phyloP scores from a whole-genome alignment of 2,113 vertebrate genomes.

The Cyphomyrus discorhynchus region DNA sequence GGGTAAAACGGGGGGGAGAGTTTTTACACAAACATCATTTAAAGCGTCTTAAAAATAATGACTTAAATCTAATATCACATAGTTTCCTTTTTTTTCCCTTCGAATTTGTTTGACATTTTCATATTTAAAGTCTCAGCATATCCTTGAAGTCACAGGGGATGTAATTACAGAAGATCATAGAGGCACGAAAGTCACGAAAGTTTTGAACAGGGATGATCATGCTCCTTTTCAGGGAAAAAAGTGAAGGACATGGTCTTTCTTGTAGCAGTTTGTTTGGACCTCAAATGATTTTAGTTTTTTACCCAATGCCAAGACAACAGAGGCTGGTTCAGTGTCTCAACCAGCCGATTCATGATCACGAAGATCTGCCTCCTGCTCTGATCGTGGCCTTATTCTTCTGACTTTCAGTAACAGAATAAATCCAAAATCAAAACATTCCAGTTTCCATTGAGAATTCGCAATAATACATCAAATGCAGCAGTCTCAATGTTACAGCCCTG shows the following conservation, averaged over 20 bases:
- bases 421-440: not conserved
- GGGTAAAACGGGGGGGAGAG: conserved; percentile 4
- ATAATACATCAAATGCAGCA: not conserved
- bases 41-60: not conserved
- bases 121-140: not conserved
- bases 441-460: not conserved
- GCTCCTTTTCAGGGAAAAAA: not conserved
- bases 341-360: not conserved
- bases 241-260: not conserved
- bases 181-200: not conserved
- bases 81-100: not conserved
- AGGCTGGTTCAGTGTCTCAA: not conserved
- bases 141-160: not conserved
- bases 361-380: not conserved
- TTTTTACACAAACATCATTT: not conserved
- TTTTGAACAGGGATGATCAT: not conserved
- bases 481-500: not conserved
- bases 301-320: not conserved
- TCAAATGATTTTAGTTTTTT: not conserved
- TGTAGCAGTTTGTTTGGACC: not conserved
- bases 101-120: not conserved
- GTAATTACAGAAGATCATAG: not conserved
- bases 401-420: not conserved
- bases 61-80: not conserved
- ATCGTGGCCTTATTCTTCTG: not conserved